Evolutionary conservation across 2,113 vertebrate species (phyloP).

Genomic region (Urocynchramus pylzowi): DNA sequence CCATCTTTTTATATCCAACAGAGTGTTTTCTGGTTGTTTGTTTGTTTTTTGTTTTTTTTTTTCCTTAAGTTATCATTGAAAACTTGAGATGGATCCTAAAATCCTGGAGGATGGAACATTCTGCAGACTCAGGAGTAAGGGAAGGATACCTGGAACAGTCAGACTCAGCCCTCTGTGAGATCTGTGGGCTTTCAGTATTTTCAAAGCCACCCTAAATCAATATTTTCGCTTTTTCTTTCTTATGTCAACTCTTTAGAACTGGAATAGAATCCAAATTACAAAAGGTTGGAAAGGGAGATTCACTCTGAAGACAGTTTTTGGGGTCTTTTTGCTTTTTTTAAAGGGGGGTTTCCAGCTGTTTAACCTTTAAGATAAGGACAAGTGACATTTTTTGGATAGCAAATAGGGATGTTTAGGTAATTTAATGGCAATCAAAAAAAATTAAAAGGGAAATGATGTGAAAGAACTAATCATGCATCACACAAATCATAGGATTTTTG

Average conservation of each 20-base stretch:
- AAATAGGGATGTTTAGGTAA: background rate
- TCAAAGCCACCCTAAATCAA: background rate
- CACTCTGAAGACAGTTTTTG: background rate
- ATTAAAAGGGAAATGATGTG: fast-evolving
- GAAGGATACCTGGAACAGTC: background rate
- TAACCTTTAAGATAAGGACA: background rate
- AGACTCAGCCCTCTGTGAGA: background rate
- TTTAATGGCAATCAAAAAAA: background rate
- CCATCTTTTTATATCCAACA: background rate
- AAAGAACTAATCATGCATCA: background rate
- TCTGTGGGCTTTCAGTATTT: background rate
- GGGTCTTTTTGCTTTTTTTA: background rate
- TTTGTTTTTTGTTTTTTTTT: no score
- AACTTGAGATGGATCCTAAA: background rate
- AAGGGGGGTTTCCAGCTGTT: background rate
- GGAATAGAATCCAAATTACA: background rate
- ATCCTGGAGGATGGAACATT: background rate
- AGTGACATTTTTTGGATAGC: background rate
- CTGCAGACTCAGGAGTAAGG: background rate
- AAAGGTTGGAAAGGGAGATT: background rate
- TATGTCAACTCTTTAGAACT: background rate
- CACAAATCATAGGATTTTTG: background rate
- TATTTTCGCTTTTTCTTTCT: background rate
- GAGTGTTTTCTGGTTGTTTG: background rate
- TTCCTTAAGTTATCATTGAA: background rate